A percentile compares a stretch with the other conserved stretches of the same genome.
Evolutionary conservation across 2,113 vertebrate species (phyloP).

Genomic region (Anseranas semipalmata): DNA sequence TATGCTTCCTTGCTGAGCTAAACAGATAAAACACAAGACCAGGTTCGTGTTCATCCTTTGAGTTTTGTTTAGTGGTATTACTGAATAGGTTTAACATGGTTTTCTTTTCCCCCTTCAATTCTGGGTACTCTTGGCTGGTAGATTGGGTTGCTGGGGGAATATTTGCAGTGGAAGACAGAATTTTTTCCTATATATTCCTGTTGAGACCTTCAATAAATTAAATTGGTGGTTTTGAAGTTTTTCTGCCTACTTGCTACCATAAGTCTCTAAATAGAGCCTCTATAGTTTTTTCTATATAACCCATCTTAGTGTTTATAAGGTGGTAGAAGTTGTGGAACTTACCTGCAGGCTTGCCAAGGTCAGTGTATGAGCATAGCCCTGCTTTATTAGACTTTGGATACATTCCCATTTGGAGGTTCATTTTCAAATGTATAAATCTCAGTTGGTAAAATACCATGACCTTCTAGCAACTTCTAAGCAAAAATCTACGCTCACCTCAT

Average conservation of each 20-base stretch:
- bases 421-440: constrained; percentile 76
- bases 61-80: background rate
- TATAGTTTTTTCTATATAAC: constrained; percentile 79
- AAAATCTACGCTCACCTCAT: constrained; percentile 71
- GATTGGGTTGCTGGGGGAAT: constrained; percentile 38
- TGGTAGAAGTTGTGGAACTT: constrained; percentile 81
- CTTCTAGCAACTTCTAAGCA: constrained; percentile 74
- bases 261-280: constrained; percentile 79
- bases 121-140: constrained; percentile 21
- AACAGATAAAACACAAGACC: background rate
- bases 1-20: background rate
- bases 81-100: background rate
- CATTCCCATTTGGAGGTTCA: constrained; percentile 76
- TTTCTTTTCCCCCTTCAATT: background rate
- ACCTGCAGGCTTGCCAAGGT: constrained; percentile 79
- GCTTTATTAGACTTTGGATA: constrained; percentile 83
- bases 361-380: constrained; percentile 74
- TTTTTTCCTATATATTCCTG: constrained; percentile 74
- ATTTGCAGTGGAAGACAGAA: constrained; percentile 68
- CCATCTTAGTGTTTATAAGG: constrained; percentile 85
- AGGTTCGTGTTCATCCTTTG: background rate
- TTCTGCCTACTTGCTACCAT: constrained; percentile 81
- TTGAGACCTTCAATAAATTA: constrained; percentile 81
- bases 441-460: constrained; percentile 76
- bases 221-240: constrained; percentile 81